phyloP scores from a whole-genome alignment of 1,140 invertebrate genomes.

The Aphaenogaster ashmeadi region DNA sequence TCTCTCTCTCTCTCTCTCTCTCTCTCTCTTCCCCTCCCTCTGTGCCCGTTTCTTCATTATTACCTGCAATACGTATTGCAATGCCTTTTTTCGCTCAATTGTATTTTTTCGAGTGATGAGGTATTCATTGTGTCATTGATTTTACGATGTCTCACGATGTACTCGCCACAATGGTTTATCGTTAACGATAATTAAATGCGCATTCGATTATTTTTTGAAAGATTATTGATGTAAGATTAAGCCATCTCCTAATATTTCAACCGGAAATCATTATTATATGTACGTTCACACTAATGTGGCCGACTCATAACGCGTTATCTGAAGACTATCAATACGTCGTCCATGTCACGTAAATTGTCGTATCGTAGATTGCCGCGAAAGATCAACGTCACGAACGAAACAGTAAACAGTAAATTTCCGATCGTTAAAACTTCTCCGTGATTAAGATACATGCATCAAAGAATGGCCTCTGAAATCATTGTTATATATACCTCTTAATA shows the following conservation, averaged over 20 bases:
- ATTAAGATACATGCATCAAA: too few relatives aligned
- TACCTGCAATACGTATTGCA: not conserved
- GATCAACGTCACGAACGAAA: conserved; percentile 17
- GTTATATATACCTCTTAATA: too few relatives aligned
- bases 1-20: conserved; percentile 6
- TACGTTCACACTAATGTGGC: not conserved
- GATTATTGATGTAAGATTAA: conserved; percentile 19
- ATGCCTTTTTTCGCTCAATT: not conserved
- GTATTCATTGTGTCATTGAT: not conserved
- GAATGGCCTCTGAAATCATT: too few relatives aligned
- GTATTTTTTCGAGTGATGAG: not conserved
- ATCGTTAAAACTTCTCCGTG: not conserved
- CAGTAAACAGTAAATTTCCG: conserved; percentile 15
- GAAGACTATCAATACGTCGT: not conserved
- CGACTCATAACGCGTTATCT: conserved; percentile 17
- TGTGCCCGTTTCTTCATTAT: not conserved
- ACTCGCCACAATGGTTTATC: not conserved
- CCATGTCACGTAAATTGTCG: conserved; percentile 27
- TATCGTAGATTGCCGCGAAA: not conserved
- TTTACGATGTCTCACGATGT: not conserved
- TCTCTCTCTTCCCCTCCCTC: not conserved
- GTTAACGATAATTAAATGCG: not conserved
- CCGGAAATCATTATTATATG: not conserved
- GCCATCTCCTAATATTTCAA: not conserved
- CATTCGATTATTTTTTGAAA: not conserved